Conservation (phyloP, 1,140 invertebrate species). For the Philopotamus ludificatus region DNA sequence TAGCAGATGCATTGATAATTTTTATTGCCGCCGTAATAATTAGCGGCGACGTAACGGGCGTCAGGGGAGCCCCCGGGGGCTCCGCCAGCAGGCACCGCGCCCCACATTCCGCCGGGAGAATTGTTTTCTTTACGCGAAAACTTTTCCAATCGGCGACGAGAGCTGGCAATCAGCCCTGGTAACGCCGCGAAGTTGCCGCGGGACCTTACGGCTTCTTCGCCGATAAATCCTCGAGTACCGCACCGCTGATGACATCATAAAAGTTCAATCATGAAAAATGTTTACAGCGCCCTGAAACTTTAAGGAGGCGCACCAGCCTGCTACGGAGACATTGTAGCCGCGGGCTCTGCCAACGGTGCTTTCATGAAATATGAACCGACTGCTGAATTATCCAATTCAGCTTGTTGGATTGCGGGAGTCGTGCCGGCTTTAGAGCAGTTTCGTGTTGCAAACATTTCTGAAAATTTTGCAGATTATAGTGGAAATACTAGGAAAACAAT, state of each 20-base stretch:
- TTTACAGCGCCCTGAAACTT: conserved; percentile 37
- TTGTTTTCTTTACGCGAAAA: conserved; percentile 18
- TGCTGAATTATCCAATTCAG: no score
- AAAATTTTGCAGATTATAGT: no score
- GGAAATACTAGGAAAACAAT: no score
- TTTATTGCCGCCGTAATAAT: background rate
- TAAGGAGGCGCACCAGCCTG: conserved; percentile 7
- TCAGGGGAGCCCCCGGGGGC: no score
- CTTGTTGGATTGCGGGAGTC: no score
- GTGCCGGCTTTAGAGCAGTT: no score
- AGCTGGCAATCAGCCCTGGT: conserved; percentile 27
- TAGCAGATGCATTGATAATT: background rate
- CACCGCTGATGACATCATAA: conserved; percentile 39
- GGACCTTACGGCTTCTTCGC: conserved; percentile 16
- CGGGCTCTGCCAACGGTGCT: background rate
- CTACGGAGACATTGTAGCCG: conserved; percentile 17
- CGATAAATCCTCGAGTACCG: conserved; percentile 27
- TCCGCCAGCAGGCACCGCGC: no score
- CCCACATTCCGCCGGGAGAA: conserved; percentile 4
- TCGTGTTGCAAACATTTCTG: no score
- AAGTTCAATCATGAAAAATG: conserved; percentile 41
- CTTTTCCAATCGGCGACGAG: conserved; percentile 27
- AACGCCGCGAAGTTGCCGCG: conserved; percentile 9
- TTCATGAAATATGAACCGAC: no score
- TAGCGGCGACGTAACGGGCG: background rate